Evolutionary conservation across 1,140 invertebrate genomes (phyloP).

Genomic region (Glossosoma conforme): DNA sequence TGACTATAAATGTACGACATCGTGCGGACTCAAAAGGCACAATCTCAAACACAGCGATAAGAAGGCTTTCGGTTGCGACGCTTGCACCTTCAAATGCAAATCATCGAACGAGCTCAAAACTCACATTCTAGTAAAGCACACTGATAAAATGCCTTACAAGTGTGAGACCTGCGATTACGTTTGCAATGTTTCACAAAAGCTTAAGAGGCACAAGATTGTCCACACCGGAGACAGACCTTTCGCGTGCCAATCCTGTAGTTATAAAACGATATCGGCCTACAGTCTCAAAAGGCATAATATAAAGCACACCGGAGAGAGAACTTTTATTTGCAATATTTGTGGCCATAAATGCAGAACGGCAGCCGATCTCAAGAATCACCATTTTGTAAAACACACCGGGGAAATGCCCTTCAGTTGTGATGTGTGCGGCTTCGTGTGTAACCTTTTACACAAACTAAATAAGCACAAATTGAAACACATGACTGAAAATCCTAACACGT

Average conservation of each 20-base stretch:
- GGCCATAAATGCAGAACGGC: not conserved
- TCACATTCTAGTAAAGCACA: slow-evolving; percentile 5
- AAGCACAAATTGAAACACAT: not conserved
- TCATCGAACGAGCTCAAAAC: not conserved
- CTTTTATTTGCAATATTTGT: not conserved
- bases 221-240: not conserved
- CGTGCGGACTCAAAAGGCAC: not conserved
- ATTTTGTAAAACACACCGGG: not conserved
- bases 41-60: not conserved
- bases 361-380: not conserved
- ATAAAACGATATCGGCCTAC: not conserved
- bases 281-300: not conserved
- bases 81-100: not conserved
- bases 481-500: not conserved
- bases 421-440: not conserved
- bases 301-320: not conserved
- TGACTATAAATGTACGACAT: not conserved
- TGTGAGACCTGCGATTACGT: not conserved
- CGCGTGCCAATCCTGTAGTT: not conserved
- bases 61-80: not conserved
- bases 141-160: slow-evolving; percentile 22
- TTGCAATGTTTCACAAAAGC: not conserved
- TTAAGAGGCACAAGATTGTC: not conserved
- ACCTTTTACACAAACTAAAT: not conserved
- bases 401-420: not conserved